A percentile compares a stretch with the other conserved stretches of the same genome.
Conservation (phyloP, 2,888 invertebrate genomes). For the Coleophora deauratella region DNA sequence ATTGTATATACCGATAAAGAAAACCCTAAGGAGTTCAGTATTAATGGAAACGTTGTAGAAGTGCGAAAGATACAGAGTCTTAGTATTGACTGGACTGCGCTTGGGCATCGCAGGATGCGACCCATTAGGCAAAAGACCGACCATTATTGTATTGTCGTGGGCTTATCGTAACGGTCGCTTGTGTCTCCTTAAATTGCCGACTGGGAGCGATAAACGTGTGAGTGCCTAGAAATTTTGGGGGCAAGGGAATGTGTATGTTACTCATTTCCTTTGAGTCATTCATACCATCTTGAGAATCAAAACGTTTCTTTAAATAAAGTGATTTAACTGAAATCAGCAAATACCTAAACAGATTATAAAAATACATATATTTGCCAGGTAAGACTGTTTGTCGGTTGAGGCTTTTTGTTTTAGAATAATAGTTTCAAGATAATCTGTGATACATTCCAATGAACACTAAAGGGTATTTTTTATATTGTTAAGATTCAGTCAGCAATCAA, state of each 20-base stretch:
- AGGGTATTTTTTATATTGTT: too few species aligned
- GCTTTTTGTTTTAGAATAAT: neutral
- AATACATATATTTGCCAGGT: slow-evolving; percentile 3
- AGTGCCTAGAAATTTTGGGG: slow-evolving; percentile 27
- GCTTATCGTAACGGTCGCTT: slow-evolving; percentile 59
- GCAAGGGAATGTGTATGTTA: slow-evolving; percentile 11
- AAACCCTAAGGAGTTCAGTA: slow-evolving; percentile 14
- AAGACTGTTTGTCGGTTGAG: neutral
- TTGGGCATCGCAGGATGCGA: slow-evolving; percentile 57
- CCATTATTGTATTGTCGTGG: slow-evolving; percentile 72
- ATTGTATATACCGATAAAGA: slow-evolving; percentile 18
- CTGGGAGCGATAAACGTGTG: slow-evolving; percentile 40
- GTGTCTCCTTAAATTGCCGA: slow-evolving; percentile 53
- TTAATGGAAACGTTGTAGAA: slow-evolving; percentile 21
- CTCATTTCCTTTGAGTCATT: neutral
- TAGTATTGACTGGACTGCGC: slow-evolving; percentile 66
- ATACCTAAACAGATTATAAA: too few species aligned
- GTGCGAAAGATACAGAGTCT: slow-evolving; percentile 49
- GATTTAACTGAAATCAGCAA: too few species aligned
- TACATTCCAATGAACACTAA: too few species aligned
- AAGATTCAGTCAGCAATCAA: too few species aligned
- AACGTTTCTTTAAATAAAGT: too few species aligned
- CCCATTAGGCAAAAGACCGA: slow-evolving; percentile 65
- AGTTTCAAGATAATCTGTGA: too few species aligned
- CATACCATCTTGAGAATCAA: neutral